Percentiles rank a stretch among this genome's conserved stretches.
These are phyloP conservation scores for Toxotes lorentzi DNA, from an alignment of 2,797 vertebrate genomes.

Conservation along the genomic window DNA sequence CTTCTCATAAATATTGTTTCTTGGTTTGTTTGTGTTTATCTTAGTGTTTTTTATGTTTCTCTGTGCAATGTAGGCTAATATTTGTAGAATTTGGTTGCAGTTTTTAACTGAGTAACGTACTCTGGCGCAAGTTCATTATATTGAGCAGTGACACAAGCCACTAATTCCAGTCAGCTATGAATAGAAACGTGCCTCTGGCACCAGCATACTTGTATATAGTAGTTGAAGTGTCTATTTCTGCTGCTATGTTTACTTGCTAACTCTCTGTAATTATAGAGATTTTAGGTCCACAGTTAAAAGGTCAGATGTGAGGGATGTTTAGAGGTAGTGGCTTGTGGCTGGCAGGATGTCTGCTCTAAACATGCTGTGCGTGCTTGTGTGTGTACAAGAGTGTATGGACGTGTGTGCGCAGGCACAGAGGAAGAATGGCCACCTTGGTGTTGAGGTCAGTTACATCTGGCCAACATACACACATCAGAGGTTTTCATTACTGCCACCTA, in stretches of 20 bases:
- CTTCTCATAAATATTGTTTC: neutral
- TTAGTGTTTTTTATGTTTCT: neutral
- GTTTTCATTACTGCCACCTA: slow-evolving; percentile 58
- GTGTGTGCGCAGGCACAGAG: slow-evolving; percentile 29
- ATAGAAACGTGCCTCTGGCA: slow-evolving; percentile 83
- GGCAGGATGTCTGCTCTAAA: slow-evolving; percentile 72
- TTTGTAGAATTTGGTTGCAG: slow-evolving; percentile 26
- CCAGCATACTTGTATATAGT: slow-evolving; percentile 74
- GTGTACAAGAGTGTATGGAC: slow-evolving; percentile 3
- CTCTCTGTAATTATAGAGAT: slow-evolving; percentile 82
- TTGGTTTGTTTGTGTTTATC: neutral
- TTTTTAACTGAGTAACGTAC: slow-evolving; percentile 56
- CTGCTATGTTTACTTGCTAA: slow-evolving; percentile 80
- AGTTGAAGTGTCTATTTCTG: slow-evolving; percentile 83
- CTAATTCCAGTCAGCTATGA: slow-evolving; percentile 78
- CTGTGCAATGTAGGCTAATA: neutral
- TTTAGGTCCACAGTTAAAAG: slow-evolving; percentile 79
- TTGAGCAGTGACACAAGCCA: slow-evolving; percentile 77
- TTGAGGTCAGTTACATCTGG: slow-evolving; percentile 65
- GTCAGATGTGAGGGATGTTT: slow-evolving; percentile 81
- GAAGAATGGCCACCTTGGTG: slow-evolving; percentile 72
- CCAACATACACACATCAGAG: slow-evolving; percentile 62
- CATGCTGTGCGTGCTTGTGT: slow-evolving; percentile 26
- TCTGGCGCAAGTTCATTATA: slow-evolving; percentile 78
- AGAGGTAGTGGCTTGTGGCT: slow-evolving; percentile 78